phyloP scores from a whole-genome alignment of 1,140 invertebrate species.

The Chelonus insularis region DNA sequence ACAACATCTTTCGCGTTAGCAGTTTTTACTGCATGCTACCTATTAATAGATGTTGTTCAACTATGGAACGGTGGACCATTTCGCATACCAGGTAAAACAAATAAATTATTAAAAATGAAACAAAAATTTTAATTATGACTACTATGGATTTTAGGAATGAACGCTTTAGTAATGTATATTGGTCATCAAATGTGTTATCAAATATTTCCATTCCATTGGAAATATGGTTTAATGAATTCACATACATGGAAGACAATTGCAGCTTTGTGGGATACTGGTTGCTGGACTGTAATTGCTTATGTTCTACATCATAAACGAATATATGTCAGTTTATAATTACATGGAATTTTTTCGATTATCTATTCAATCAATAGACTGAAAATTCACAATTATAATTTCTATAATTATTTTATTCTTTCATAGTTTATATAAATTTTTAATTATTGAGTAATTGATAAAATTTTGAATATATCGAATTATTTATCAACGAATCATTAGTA shows the following conservation, averaged over 20 bases:
- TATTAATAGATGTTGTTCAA: conserved; percentile 77
- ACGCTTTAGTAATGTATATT: conserved; percentile 84
- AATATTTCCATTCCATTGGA: conserved; percentile 85
- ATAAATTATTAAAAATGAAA: too few species aligned
- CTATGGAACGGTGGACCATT: conserved; percentile 86
- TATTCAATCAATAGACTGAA: too few species aligned
- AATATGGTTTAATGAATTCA: conserved; percentile 68
- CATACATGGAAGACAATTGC: conserved; percentile 76
- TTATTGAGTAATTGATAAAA: too few species aligned
- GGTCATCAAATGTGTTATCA: conserved; percentile 78
- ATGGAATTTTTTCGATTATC: background rate
- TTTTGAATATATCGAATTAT: too few species aligned
- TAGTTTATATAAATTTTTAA: too few species aligned
- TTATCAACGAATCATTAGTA: too few species aligned
- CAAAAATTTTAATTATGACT: too few species aligned
- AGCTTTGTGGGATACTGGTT: conserved; percentile 75
- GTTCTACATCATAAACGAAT: conserved; percentile 71
- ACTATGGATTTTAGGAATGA: conserved; percentile 88
- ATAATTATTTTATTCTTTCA: too few species aligned
- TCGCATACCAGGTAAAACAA: conserved; percentile 66
- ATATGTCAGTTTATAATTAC: conserved; percentile 68
- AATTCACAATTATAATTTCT: too few species aligned
- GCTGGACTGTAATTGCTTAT: conserved; percentile 80
- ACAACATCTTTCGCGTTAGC: conserved; percentile 75
- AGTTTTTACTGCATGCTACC: conserved; percentile 73